A percentile compares a stretch with the other conserved stretches of the same genome.
Evolutionary conservation across 2,797 vertebrate genomes (phyloP).

Genomic region (Phalloptychus januarius): DNA sequence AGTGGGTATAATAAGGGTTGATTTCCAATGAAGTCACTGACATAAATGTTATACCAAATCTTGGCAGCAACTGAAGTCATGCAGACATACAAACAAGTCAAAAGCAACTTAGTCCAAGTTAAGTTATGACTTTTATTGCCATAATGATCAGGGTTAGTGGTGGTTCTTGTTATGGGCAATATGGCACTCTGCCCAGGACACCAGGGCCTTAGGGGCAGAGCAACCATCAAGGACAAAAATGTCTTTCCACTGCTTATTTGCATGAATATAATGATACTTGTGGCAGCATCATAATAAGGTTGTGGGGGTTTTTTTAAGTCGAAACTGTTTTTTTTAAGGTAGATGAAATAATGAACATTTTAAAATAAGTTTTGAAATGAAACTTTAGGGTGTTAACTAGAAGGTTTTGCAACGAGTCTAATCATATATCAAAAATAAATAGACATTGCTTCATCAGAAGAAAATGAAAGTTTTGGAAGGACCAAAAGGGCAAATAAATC

Average conservation of each 20-base stretch:
- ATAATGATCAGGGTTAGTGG: background rate
- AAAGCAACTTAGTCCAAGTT: background rate
- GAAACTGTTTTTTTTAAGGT: background rate
- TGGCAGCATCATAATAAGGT: background rate
- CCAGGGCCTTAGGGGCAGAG: background rate
- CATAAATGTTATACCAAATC: background rate
- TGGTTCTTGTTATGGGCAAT: background rate
- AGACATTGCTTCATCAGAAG: background rate
- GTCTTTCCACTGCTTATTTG: background rate
- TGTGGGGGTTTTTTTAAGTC: background rate
- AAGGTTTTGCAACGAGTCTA: background rate
- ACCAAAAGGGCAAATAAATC: background rate
- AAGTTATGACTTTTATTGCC: background rate
- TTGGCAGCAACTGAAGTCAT: background rate
- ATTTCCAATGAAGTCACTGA: background rate
- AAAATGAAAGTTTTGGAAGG: background rate
- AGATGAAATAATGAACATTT: background rate
- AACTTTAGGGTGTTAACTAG: background rate
- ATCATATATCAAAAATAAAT: background rate
- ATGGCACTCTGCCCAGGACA: background rate
- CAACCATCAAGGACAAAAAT: background rate
- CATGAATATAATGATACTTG: background rate
- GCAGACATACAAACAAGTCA: background rate
- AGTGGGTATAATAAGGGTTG: background rate
- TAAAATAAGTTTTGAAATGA: background rate